phyloP scores from a whole-genome alignment of 2,797 vertebrate species.

The Molossus alvarezi region DNA sequence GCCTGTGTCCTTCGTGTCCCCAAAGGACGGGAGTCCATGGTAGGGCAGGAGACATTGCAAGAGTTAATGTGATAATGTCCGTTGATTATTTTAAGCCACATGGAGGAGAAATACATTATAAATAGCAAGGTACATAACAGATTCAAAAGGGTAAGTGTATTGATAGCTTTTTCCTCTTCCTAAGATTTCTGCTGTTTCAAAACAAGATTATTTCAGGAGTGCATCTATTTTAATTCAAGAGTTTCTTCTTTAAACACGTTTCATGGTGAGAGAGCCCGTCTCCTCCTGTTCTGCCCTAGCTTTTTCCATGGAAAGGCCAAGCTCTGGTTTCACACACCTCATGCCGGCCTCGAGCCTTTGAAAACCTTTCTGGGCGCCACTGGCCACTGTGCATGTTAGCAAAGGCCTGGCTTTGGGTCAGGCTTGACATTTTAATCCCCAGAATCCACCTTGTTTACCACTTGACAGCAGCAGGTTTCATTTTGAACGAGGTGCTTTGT shows the following conservation, averaged over 20 bases:
- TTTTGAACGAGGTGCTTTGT: constrained; percentile 44
- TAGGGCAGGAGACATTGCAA: constrained; percentile 66
- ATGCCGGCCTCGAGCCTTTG: constrained; percentile 80
- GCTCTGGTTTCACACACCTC: constrained; percentile 86
- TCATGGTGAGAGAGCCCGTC: constrained; percentile 78
- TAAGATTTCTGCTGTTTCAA: constrained; percentile 87
- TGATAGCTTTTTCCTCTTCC: constrained; percentile 86
- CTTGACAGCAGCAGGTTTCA: constrained; percentile 73
- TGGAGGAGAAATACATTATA: constrained; percentile 85
- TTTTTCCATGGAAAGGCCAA: constrained; percentile 84
- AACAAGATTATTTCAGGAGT: constrained; percentile 88
- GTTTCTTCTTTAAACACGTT: constrained; percentile 86
- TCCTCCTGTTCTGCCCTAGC: constrained; percentile 66
- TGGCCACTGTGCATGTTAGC: constrained; percentile 56
- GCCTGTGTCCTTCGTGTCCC: constrained; percentile 46
- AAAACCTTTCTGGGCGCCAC: constrained; percentile 75
- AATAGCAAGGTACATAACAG: constrained; percentile 80
- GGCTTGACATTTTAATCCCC: constrained; percentile 77
- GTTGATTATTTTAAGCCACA: constrained; percentile 85
- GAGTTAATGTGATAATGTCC: constrained; percentile 85
- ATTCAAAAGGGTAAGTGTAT: constrained; percentile 87
- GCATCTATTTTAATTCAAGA: constrained; percentile 86
- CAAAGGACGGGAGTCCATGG: constrained; percentile 54
- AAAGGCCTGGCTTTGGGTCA: constrained; percentile 32
- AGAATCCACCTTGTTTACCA: constrained; percentile 81